Percentiles rank a stretch among this genome's conserved stretches.
phyloP scores from a whole-genome alignment of 2,888 invertebrate genomes.

The Pyrrhosoma nymphula region DNA sequence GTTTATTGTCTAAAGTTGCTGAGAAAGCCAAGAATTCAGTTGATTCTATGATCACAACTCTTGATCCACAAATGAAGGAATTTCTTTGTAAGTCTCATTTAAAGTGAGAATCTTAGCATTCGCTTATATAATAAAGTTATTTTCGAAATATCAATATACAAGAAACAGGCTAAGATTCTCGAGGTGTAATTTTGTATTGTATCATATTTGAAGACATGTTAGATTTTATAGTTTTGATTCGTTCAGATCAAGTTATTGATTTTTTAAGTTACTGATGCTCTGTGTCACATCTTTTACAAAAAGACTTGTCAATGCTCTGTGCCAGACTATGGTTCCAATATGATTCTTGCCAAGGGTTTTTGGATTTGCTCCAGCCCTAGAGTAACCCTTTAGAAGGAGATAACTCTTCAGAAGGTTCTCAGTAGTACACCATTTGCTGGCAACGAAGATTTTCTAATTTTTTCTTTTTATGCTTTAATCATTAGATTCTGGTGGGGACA shows the following conservation, averaged over 20 bases:
- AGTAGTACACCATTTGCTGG: too few relatives aligned
- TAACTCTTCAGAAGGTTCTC: neutral
- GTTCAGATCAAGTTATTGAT: too few relatives aligned
- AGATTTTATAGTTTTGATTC: too few relatives aligned
- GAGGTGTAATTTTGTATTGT: too few relatives aligned
- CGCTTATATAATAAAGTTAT: slow-evolving; percentile 58
- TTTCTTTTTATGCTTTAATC: slow-evolving; percentile 71
- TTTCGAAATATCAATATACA: neutral
- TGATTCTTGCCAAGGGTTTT: neutral
- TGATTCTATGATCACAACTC: slow-evolving; percentile 91
- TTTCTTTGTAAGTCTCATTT: slow-evolving; percentile 84
- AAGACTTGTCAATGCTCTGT: too few relatives aligned
- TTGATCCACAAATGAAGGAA: slow-evolving; percentile 94
- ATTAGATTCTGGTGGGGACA: slow-evolving; percentile 89
- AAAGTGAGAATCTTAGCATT: neutral
- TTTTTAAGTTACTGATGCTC: too few relatives aligned
- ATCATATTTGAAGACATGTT: neutral
- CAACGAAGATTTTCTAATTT: too few relatives aligned
- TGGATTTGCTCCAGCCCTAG: neutral
- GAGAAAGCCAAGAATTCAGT: slow-evolving; percentile 90
- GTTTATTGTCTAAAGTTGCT: slow-evolving; percentile 84
- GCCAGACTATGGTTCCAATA: neutral
- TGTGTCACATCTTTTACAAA: too few relatives aligned
- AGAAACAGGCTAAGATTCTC: neutral
- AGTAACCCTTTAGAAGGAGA: neutral